Base-by-base conservation (phyloP, 2,888 invertebrate species). In the Phalangium opilio region DNA sequence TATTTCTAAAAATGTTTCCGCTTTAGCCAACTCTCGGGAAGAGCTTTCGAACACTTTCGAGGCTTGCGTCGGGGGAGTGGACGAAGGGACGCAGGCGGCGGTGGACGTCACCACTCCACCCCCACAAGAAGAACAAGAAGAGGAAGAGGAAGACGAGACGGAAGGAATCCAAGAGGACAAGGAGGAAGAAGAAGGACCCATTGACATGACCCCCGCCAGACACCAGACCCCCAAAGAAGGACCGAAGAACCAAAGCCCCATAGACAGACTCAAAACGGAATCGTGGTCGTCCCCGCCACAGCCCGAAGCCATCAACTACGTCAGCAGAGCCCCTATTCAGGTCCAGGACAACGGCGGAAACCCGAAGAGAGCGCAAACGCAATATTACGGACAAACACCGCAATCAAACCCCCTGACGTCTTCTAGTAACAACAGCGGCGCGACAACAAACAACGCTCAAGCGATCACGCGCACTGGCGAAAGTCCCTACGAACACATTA, bases 91-190 rank as follows among this genome's bases (percentile, higher is more conserved):
- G 7, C 14, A 21, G 32, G 47, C 43, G 19, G 17, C 39, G 11
- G 35, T 33, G 18, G 41, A 41, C 27, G 46, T 36, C 14, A 42
- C 36, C 12, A 41, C 46, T 18, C 36, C 20, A 21, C 45, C 42
- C 19, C 19, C 5, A 7, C 27, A 27, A 27, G 27, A 8, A 8
- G 27, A 27, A 8, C 27, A 41, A 20, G 50, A 47, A 33, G 46
- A 50, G 36, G 45, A 49, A 11, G 49, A 49, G 2, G 49, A 49
- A 3, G 45, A 49, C 3, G 49, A 45, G 21, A 39, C 36, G 20
- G 39, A 36, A 10, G 39, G 36, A 21, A 20, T 36, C 14, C 32
- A 32, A 27, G 32, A 14, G 8, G 45, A 45, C 45, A 34, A 33
- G 12, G 40, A 45, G 4, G 39, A 39, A 3, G 41, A 39, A 39